Base-by-base conservation (phyloP, 30 jellyfish, hydroid and myxozoan genomes). In the Aurelia aurita complex sp. Pacific region DNA sequence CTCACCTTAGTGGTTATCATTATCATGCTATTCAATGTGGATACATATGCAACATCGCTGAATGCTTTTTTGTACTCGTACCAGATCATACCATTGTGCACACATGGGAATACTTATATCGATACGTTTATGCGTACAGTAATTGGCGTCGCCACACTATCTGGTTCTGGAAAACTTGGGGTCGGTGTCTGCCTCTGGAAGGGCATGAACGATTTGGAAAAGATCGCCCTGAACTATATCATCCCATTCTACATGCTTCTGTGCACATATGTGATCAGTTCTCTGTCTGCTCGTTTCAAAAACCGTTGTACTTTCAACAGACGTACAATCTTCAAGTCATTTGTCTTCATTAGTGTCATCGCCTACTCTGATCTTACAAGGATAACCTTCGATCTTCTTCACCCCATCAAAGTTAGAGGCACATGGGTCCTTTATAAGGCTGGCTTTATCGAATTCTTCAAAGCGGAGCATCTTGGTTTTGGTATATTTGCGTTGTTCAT, bases 1-100 rank as follows among this genome's bases (percentile, higher is more conserved):
- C 6, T 80, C 10, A 63, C 91, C 35, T 35, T 61, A 2, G 36
- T 86, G 1, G 89, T 85, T 17, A 35, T 80, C 13, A 8, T 85
- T 23, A 75, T 91, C 64, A 75, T 91, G 76, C 80, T 74, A 12
- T 42, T 91, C 46, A 82, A 91, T 46, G 82, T 86, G 13, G 96
- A 91, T 79, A 71, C 85, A 7, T 91, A 76, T 67, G 91, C 98
- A 2, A 74, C 90, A 14, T 91, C 92, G 33, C 82, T 91, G 43
- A 91, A 91, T 74, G 98, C 94, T 0, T 80, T 80, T 68, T 54
- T 91, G 50, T 91, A 79, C 65, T 91, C 94, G 13, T 91, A 86
- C 71, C 98, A 91, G 75, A 76, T 76, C 32, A 67, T 91, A 32
- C 69, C 86, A 5, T 59, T 91, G 86, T 64, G 92, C 34, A 63